Conservation (phyloP, 2,113 vertebrate species). For the Cyphomyrus discorhynchus region DNA sequence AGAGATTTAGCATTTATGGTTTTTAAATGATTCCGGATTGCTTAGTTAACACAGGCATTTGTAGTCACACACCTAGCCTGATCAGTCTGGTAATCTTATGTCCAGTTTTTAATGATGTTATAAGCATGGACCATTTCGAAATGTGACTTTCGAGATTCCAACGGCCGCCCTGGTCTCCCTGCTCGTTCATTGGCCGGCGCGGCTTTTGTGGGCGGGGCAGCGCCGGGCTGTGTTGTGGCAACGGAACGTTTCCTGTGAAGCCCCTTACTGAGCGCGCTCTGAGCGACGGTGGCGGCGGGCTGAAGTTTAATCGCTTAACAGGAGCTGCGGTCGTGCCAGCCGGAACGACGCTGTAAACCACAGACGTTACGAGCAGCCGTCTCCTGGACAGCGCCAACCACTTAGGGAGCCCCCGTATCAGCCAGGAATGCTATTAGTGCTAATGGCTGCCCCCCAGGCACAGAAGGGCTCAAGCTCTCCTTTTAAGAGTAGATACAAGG, state of each 20-base stretch:
- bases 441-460: conserved; percentile 56
- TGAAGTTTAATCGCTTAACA: not conserved
- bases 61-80: not conserved
- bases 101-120: not conserved
- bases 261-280: not conserved
- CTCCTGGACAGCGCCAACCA: conserved; percentile 35
- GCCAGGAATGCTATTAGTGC: conserved; percentile 58
- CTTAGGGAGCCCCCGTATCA: conserved; percentile 53
- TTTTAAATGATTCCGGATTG: not conserved
- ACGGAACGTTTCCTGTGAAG: not conserved
- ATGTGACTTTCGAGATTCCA: not conserved
- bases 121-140: not conserved
- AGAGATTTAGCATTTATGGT: not conserved
- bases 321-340: not conserved
- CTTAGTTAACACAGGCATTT: not conserved
- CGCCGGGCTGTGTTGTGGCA: not conserved
- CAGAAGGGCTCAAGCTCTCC: conserved; percentile 46
- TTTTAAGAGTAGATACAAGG: conserved; percentile 62
- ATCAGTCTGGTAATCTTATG: not conserved
- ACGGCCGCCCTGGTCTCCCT: not conserved
- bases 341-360: not conserved
- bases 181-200: not conserved
- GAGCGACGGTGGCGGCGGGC: not conserved
- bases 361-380: not conserved
- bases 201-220: not conserved